Percentiles rank a stretch among this genome's conserved stretches.
Evolutionary conservation across 2,888 invertebrate genomes (phyloP).

Genomic region (Cephonodes hylas): DNA sequence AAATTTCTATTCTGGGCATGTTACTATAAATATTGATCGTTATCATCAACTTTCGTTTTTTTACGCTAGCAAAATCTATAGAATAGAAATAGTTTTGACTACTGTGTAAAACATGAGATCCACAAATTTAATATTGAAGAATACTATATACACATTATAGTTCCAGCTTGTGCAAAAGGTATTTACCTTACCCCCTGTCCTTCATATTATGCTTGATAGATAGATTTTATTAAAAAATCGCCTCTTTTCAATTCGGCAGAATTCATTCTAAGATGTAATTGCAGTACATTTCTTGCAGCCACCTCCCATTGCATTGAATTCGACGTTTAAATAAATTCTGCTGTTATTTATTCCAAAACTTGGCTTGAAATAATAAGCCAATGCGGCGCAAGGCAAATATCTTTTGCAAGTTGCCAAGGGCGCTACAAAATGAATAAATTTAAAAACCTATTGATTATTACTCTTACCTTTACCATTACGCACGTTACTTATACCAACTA

Average conservation of each 20-base stretch:
- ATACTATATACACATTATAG: not conserved
- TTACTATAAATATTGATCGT: no score
- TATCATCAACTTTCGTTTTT: not conserved
- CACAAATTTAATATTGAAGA: not conserved
- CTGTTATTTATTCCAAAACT: no score
- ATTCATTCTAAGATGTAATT: no score
- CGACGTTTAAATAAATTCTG: no score
- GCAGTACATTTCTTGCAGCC: no score
- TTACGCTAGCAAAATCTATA: not conserved
- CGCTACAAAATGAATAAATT: not conserved
- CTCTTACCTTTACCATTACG: not conserved
- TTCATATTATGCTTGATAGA: not conserved
- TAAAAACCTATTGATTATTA: not conserved
- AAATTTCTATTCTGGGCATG: not conserved
- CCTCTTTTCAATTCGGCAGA: no score
- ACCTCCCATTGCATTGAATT: no score
- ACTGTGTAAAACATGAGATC: not conserved
- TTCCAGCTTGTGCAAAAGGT: not conserved
- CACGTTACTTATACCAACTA: slow-evolving; percentile 1
- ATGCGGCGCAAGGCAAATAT: not conserved
- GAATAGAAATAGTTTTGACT: not conserved
- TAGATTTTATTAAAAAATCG: no score
- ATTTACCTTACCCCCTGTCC: not conserved
- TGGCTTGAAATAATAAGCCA: no score
- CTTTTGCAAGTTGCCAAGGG: not conserved